phyloP scores from a whole-genome alignment of 2,888 invertebrate species.

The Nasonovia ribisnigri region DNA sequence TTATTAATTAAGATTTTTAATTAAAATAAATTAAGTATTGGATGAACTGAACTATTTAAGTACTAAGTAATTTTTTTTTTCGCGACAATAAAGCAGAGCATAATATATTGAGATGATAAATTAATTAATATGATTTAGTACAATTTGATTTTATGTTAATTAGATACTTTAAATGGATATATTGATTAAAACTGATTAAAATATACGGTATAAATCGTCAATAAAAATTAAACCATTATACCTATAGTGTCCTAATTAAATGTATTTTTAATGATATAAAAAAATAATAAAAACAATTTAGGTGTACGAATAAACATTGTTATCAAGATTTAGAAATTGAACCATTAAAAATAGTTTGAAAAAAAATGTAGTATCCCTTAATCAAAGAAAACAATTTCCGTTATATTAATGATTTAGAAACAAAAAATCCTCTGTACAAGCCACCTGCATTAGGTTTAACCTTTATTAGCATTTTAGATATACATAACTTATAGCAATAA shows the following conservation, averaged over 20 bases:
- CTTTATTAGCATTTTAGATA: conserved; percentile 4
- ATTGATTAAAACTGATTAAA: not conserved
- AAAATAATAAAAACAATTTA: not conserved
- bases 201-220: not conserved
- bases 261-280: not conserved
- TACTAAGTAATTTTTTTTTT: not conserved
- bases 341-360: not conserved
- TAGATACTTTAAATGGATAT: not conserved
- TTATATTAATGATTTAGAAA: not conserved
- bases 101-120: not conserved
- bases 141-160: not conserved
- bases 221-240: not conserved
- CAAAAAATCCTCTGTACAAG: not conserved
- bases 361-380: not conserved
- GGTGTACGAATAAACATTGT: not conserved
- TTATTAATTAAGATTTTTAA: not conserved
- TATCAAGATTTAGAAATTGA: not conserved
- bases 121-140: not conserved
- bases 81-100: not conserved
- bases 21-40: not conserved
- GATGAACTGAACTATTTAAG: not conserved
- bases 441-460: not conserved
- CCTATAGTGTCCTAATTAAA: not conserved
- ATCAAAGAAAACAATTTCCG: not conserved
- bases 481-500: conserved; percentile 39